phyloP scores from a whole-genome alignment of 2,113 vertebrate species.

The Phasianus colchicus region DNA sequence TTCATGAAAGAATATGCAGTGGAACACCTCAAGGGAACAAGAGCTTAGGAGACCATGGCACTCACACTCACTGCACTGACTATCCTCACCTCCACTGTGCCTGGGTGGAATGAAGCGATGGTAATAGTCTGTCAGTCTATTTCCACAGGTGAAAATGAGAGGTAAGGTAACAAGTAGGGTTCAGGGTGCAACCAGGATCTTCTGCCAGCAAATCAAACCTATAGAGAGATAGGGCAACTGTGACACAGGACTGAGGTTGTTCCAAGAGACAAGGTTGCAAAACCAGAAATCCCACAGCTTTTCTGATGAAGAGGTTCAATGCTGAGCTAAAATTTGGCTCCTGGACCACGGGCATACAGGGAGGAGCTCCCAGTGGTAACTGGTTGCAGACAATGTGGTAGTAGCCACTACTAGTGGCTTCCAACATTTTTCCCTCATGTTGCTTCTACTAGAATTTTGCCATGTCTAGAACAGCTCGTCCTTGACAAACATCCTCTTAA shows the following conservation, averaged over 20 bases:
- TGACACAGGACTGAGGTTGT: background rate
- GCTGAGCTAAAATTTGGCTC: background rate
- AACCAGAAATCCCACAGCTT: fast-evolving
- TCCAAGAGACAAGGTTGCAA: background rate
- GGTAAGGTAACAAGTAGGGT: background rate
- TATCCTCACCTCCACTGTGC: fast-evolving
- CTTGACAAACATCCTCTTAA: background rate
- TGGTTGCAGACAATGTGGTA: background rate
- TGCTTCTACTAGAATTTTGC: background rate
- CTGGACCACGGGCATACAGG: background rate
- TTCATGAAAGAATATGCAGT: background rate
- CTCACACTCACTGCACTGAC: background rate
- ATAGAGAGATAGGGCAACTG: background rate
- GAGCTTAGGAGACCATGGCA: background rate
- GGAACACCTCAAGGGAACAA: background rate
- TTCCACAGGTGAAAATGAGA: background rate
- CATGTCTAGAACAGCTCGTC: background rate
- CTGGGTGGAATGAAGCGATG: background rate
- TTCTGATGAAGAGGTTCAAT: background rate
- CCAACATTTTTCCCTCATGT: background rate
- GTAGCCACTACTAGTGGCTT: background rate
- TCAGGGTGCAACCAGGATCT: background rate
- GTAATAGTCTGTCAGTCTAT: background rate
- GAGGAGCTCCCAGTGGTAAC: fast-evolving
- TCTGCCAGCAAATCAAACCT: background rate